Conservation (phyloP, 2,113 vertebrate genomes). For the Clarias macrocephalus region DNA sequence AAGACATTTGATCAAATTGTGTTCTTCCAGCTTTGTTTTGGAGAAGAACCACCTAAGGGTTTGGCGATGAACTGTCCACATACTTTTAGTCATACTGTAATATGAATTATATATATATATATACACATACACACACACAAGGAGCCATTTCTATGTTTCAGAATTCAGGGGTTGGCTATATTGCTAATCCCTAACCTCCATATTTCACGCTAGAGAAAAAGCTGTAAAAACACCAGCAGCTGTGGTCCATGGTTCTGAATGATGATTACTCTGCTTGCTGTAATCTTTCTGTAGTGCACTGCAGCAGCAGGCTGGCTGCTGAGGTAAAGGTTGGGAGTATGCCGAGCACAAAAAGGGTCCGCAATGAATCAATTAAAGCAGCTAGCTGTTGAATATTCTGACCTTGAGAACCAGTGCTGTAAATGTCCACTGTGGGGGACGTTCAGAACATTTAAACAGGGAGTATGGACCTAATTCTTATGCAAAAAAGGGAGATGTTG, state of each 20-base stretch:
- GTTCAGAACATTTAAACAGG: neutral
- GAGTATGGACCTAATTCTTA: neutral
- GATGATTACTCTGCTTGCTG: neutral
- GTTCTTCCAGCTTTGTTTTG: too few relatives aligned
- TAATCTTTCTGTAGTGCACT: neutral
- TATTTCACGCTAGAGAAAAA: neutral
- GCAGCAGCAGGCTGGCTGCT: neutral
- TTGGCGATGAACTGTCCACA: neutral
- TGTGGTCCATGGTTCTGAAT: neutral
- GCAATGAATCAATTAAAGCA: neutral
- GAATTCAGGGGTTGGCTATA: neutral
- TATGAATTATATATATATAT: too few relatives aligned
- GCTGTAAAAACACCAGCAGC: neutral
- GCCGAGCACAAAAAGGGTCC: neutral
- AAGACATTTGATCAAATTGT: too few relatives aligned
- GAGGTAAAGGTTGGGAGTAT: neutral
- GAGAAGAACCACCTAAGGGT: neutral
- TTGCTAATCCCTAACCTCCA: neutral
- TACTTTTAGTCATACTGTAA: neutral
- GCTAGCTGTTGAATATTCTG: neutral
- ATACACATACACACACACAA: too few relatives aligned
- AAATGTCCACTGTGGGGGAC: neutral
- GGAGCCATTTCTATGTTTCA: neutral
- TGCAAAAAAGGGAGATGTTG: slow-evolving; percentile 5
- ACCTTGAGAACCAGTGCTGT: neutral